Evolutionary conservation across 2,888 invertebrate genomes (phyloP).

Genomic region (Ennomos erosarius): DNA sequence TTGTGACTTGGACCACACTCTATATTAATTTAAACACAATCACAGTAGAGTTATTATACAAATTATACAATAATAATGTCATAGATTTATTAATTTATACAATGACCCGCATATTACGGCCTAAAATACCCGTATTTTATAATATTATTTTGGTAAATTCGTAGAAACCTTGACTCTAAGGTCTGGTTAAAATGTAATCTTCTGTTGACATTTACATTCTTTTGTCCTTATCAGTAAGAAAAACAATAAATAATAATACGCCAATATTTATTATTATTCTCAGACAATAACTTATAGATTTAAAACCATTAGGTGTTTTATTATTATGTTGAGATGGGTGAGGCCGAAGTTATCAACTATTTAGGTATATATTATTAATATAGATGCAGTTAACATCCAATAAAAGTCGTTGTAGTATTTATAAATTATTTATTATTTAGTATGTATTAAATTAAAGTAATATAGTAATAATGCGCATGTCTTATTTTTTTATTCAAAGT

Average conservation of each 20-base stretch:
- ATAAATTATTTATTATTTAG: too few relatives aligned
- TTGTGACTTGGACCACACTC: slow-evolving; percentile 13
- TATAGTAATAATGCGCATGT: too few relatives aligned
- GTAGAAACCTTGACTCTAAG: slow-evolving; percentile 30
- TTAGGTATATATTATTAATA: too few relatives aligned
- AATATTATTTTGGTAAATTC: slow-evolving; percentile 8
- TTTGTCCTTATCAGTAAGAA: slow-evolving; percentile 16
- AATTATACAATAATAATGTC: slow-evolving; percentile 23
- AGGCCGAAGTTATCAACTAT: too few relatives aligned
- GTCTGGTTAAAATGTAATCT: slow-evolving; percentile 15
- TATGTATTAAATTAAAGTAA: too few relatives aligned
- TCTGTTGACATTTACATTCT: slow-evolving; percentile 24
- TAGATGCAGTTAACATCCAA: too few relatives aligned
- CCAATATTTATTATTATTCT: too few relatives aligned
- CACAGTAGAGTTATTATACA: slow-evolving; percentile 18
- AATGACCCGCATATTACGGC: slow-evolving; percentile 60
- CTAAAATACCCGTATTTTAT: slow-evolving; percentile 13
- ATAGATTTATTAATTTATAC: slow-evolving; percentile 49
- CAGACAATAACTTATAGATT: too few relatives aligned
- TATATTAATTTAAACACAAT: slow-evolving; percentile 22
- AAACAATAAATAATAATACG: too few relatives aligned
- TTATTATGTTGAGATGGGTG: slow-evolving; percentile 3
- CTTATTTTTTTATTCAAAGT: too few relatives aligned
- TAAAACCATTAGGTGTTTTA: neutral
- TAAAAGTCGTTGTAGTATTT: too few relatives aligned